Evolutionary conservation across 2,113 vertebrate genomes (phyloP), one percentile per base, ranked within the genome.

Genomic region (Erythrocercus mccallii): DNA sequence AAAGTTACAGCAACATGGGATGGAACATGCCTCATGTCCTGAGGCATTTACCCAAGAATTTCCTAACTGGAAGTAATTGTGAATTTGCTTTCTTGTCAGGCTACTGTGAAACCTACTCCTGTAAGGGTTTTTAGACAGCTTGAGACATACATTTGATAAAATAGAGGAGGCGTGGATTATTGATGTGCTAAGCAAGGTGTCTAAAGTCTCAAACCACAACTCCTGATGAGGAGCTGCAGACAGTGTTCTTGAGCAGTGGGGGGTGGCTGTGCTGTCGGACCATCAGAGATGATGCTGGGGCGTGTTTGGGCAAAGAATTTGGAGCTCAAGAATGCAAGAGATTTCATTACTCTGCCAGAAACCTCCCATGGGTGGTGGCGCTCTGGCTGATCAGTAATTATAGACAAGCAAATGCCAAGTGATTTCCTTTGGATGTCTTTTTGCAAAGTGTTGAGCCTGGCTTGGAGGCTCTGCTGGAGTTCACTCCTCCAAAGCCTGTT

Each of bases 321-420:
- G 94, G 69, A 96, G 72, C 45, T 88, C 56, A 82, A 90, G 93
- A 94, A 94, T 60, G 85, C 3, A 10, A 92, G 58, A 7, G 17
- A 92, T 96, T 95, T 80, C 42, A 58, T 92, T 92, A 28, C n/a
- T 54, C 70, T 93, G 95, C 81, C 94, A 93, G 91, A 74, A 93
- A 11, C 72, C 54, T 83, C 88, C 85, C 73, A 10, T 66, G 93
- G 85, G 69, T 92, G 88, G 73, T 60, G 70, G 42, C 0, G 9
- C 58, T 92, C 71, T 1, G 6, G 54, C 84, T 82, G 73, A 93
- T 94, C 64, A 70, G 87, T 96, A 94, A 96, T 92, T 97, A 71
- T 18, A 96, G 94, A 92, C 76, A 88, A 90, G 76, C 69, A 88
- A 80, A 83, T 81, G 48, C 33, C n/a, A 56, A 85, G 54, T n/a